Conservation (phyloP, 2,797 vertebrate genomes). For the Bovichtus variegatus region DNA sequence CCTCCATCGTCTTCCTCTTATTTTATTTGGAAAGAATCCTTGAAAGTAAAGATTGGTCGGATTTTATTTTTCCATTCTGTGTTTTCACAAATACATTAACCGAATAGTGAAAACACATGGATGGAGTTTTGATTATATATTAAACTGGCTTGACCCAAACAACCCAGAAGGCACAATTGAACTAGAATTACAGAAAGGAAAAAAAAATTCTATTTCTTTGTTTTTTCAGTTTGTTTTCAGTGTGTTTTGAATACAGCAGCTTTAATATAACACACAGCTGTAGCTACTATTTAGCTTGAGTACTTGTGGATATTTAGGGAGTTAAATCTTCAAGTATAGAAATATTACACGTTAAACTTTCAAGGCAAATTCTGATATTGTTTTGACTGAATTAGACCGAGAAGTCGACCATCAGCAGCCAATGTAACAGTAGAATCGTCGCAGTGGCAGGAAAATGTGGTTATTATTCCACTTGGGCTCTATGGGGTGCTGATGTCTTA, state of each 20-base stretch:
- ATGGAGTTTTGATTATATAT: not conserved
- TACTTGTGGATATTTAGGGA: not conserved
- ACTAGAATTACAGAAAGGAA: not conserved
- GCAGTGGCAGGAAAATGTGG: no score
- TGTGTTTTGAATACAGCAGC: not conserved
- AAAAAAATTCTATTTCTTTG: not conserved
- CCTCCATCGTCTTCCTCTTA: not conserved
- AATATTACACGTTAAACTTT: no score
- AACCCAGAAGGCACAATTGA: not conserved
- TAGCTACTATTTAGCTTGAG: not conserved
- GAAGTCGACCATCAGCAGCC: no score
- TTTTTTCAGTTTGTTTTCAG: no score
- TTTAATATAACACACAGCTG: not conserved
- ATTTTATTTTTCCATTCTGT: slow-evolving; percentile 3
- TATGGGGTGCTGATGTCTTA: no score
- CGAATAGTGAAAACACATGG: not conserved
- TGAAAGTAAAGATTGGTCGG: not conserved
- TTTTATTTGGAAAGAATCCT: not conserved
- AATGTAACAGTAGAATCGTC: no score
- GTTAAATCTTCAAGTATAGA: not conserved
- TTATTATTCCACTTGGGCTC: no score
- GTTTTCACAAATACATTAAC: not conserved
- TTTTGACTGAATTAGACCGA: no score
- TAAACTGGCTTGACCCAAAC: not conserved
- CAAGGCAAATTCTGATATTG: not conserved